Evolutionary conservation across 2,888 invertebrate species (phyloP).

Genomic region (Chymomyza procnemis): DNA sequence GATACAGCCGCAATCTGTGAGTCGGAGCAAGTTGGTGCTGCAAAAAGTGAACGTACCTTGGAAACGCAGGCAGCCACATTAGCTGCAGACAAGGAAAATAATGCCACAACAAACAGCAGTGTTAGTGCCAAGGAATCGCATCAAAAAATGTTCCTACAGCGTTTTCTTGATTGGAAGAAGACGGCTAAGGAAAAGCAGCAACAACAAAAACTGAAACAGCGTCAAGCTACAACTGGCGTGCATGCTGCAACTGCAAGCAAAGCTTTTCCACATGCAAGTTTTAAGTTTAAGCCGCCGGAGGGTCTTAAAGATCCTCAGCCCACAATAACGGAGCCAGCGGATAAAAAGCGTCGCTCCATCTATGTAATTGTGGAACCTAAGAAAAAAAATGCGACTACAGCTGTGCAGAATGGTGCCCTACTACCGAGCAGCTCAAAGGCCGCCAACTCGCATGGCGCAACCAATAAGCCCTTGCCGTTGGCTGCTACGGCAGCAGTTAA

Average conservation of each 20-base stretch:
- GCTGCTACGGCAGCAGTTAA: neutral
- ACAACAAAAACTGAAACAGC: neutral
- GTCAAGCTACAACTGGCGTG: neutral
- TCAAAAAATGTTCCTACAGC: conserved; percentile 30
- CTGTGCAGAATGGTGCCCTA: neutral
- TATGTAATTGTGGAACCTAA: conserved; percentile 10
- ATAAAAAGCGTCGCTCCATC: conserved; percentile 12
- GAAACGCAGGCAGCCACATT: neutral
- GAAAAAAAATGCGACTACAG: neutral
- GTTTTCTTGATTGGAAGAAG: conserved; percentile 33
- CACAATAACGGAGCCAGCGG: neutral
- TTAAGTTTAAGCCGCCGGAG: neutral
- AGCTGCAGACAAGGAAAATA: neutral
- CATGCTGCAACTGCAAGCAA: neutral
- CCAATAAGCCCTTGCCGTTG: neutral
- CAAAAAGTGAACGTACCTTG: neutral
- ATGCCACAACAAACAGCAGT: neutral
- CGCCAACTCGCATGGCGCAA: neutral
- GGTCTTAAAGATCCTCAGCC: neutral
- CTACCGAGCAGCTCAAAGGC: neutral
- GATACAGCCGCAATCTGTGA: neutral
- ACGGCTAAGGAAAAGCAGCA: neutral
- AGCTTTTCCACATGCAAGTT: neutral
- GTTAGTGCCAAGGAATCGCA: neutral
- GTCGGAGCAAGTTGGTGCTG: neutral